Conservation (phyloP, 2,888 invertebrate genomes). For the Anagyrus pseudococci region DNA sequence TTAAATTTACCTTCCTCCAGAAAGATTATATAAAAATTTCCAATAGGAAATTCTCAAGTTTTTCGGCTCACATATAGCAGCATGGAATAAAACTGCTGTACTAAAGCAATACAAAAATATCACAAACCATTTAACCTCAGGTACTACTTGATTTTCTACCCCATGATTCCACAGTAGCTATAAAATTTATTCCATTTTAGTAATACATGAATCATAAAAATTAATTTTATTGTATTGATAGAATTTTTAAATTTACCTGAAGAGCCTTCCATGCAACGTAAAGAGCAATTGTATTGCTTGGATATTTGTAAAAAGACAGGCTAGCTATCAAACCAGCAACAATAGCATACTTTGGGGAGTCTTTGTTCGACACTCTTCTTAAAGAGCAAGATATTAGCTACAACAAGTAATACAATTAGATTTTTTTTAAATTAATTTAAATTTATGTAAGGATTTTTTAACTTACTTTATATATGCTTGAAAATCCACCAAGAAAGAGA, state of each 20-base stretch:
- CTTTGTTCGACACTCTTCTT: conserved; percentile 68
- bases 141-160: conserved; percentile 71
- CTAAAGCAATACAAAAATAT: conserved; percentile 78
- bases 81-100: conserved; percentile 80
- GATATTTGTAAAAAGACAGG: conserved; percentile 74
- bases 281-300: conserved; percentile 79
- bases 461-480: conserved; percentile 72
- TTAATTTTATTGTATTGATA: conserved; percentile 8
- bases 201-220: not conserved
- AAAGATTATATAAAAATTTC: conserved; percentile 78
- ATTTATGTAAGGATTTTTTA: too few relatives aligned
- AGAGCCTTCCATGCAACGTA: conserved; percentile 84
- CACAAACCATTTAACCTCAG: conserved; percentile 74
- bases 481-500: conserved; percentile 73
- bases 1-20: conserved; percentile 69
- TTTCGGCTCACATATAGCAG: conserved; percentile 79
- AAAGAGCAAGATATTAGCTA: conserved; percentile 73
- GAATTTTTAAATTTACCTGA: conserved; percentile 66
- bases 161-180: conserved; percentile 77
- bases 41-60: conserved; percentile 82
- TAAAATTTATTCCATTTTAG: conserved; percentile 42
- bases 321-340: conserved; percentile 77
- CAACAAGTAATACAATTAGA: not conserved
- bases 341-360: conserved; percentile 70
- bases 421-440: conserved; percentile 1